Evolutionary conservation across 2,113 vertebrate genomes (phyloP), one percentile per base, ranked within the genome.

Genomic region (Rhodinocichla rosea): DNA sequence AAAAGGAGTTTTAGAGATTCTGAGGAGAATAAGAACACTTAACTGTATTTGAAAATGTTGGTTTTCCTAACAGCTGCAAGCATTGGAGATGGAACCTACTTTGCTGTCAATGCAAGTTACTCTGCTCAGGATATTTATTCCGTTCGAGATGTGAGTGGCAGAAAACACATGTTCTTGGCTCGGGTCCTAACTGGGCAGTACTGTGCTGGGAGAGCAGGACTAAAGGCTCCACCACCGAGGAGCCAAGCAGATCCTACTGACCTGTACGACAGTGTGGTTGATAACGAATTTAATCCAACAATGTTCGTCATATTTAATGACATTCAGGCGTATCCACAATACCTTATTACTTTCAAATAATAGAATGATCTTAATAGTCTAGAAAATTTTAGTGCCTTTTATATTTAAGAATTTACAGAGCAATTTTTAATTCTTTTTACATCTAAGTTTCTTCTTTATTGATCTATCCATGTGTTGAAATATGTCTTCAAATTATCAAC

Each of bases 261-360:
- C 26, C 87, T 92, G 11, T 98, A 96, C 1, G 98, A 99, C 96
- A 99, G 98, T 0, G 98, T 99, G 15, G 98, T 98, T 35, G 94
- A 99, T 81, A 20, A 97, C 1, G 0, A 10, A 11, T 0, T 1
- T 5, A 13, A 1, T 1, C 98, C 98, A n/a, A 14, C 0, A 4
- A 92, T 99, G 85, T 99, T 98, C 75, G 94, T 99, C 18, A 94
- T 99, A 93, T 99, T 99, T 95, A 97, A 93, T 47, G 98, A 99
- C 91, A 95, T 69, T 76, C 98, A 98, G 32, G 98, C 99, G 10
- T 99, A 98, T 88, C 99, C 99, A 26, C 98, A 99, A 69, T 98
- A 99, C 59, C 95, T 99, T 47, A 99, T 99, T 90, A 98, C 97
- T 45, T 99, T 99, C 88, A 96, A 33, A 63, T 28, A 15, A 15